A percentile compares a stretch with the other conserved stretches of the same genome.
Conservation (phyloP, 2,113 vertebrate genomes). For the Scopus umbretta region DNA sequence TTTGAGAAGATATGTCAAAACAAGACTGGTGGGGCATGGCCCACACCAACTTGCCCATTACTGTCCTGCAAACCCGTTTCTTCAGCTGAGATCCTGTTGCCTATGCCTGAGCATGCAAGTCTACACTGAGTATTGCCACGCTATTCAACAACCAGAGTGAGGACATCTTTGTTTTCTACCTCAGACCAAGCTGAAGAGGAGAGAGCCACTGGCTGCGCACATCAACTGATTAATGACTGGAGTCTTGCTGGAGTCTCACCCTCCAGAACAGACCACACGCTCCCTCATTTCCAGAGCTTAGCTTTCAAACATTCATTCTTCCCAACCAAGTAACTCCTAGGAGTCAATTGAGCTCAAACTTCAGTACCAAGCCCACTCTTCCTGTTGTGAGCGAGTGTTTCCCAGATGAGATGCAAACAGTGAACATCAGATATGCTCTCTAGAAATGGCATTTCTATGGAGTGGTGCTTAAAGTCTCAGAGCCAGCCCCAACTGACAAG, state of each 20-base stretch:
- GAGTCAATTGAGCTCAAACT: background rate
- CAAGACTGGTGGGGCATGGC: background rate
- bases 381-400: background rate
- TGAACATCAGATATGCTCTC: background rate
- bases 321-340: background rate
- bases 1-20: background rate
- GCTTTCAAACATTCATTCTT: background rate
- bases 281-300: background rate
- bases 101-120: accelerated
- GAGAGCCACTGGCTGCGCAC: background rate
- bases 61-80: background rate
- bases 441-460: background rate
- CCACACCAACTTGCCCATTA: background rate
- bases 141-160: background rate
- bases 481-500: background rate
- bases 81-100: background rate
- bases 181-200: background rate
- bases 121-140: background rate
- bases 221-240: background rate
- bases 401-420: background rate
- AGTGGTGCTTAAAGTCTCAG: background rate
- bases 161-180: background rate
- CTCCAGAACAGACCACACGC: background rate
- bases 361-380: background rate
- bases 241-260: background rate